Conservation (phyloP, 1,140 invertebrate species). For the Panonychus citri region DNA sequence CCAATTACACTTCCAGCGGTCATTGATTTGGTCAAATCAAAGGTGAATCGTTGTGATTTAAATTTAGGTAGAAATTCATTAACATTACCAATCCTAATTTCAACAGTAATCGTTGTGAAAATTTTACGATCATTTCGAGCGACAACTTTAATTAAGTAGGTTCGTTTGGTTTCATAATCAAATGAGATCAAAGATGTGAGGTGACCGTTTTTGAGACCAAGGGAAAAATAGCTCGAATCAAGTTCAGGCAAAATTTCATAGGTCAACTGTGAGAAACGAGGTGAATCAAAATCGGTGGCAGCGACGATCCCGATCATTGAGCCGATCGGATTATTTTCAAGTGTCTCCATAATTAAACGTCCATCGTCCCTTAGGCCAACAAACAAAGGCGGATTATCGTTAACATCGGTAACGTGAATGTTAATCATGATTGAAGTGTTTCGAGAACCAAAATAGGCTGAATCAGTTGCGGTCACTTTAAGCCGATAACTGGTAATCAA, state of each 20-base stretch:
- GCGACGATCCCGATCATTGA: constrained; percentile 49
- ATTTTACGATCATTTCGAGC: constrained; percentile 38
- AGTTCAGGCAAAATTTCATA: constrained; percentile 32
- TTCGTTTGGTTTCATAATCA: constrained; percentile 62
- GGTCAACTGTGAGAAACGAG: constrained; percentile 25
- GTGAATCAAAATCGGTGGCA: constrained; percentile 69
- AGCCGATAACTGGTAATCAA: constrained; percentile 52
- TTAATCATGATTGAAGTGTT: constrained; percentile 49
- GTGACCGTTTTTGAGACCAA: constrained; percentile 46
- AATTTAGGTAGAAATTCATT: constrained; percentile 86
- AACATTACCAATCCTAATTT: constrained; percentile 56
- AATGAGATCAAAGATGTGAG: constrained; percentile 51
- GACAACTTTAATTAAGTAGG: constrained; percentile 51
- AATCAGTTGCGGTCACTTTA: constrained; percentile 61
- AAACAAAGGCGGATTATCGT: constrained; percentile 59
- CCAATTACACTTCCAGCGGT: constrained; percentile 63
- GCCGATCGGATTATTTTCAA: constrained; percentile 63
- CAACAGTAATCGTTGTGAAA: constrained; percentile 31
- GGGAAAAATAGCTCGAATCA: constrained; percentile 47
- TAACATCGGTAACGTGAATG: constrained; percentile 65
- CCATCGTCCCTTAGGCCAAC: constrained; percentile 28
- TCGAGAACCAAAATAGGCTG: constrained; percentile 46
- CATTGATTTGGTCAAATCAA: constrained; percentile 78
- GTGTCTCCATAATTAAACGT: constrained; percentile 28
- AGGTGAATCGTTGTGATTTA: constrained; percentile 66